A percentile compares a stretch with the other conserved stretches of the same genome.
Evolutionary conservation across 2,888 invertebrate genomes (phyloP).

Genomic region (Eristalis tenax): DNA sequence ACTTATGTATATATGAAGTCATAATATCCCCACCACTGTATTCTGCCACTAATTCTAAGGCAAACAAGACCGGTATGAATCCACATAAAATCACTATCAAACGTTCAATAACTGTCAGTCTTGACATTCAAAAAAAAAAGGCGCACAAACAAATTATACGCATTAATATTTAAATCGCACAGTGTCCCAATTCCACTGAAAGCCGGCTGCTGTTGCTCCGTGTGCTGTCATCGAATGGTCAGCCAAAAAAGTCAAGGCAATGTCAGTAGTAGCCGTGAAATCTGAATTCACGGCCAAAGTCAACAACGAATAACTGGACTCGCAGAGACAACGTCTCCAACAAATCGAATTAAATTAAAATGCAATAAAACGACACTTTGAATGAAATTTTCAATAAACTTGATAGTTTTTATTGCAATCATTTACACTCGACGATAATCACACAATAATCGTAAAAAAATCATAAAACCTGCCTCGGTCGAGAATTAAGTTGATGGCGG

Average conservation of each 20-base stretch:
- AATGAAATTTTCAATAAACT: conserved; percentile 74
- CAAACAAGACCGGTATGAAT: neutral
- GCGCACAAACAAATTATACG: conserved; percentile 11
- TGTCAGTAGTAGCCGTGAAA: conserved; percentile 31
- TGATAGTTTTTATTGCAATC: conserved; percentile 75
- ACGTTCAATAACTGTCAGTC: conserved; percentile 23
- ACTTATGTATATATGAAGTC: neutral
- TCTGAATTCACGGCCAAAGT: conserved; percentile 52
- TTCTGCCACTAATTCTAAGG: neutral
- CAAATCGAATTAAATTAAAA: conserved; percentile 73
- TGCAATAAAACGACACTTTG: conserved; percentile 73
- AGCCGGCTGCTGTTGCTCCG: neutral
- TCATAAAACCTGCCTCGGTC: conserved; percentile 74
- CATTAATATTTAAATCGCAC: conserved; percentile 29
- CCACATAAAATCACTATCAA: conserved; percentile 13
- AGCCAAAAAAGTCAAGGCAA: conserved; percentile 25
- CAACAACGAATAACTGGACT: conserved; percentile 6
- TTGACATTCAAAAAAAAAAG: conserved; percentile 14
- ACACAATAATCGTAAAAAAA: conserved; percentile 75
- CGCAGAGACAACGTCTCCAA: conserved; percentile 19
- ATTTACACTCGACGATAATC: conserved; percentile 75
- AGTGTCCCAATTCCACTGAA: conserved; percentile 18
- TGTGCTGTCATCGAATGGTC: conserved; percentile 21
- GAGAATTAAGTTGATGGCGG: conserved; percentile 64
- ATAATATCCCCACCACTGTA: neutral